These are phyloP conservation scores for Fulica atra DNA, from an alignment of 2,113 vertebrate genomes.

Conservation along the genomic window DNA sequence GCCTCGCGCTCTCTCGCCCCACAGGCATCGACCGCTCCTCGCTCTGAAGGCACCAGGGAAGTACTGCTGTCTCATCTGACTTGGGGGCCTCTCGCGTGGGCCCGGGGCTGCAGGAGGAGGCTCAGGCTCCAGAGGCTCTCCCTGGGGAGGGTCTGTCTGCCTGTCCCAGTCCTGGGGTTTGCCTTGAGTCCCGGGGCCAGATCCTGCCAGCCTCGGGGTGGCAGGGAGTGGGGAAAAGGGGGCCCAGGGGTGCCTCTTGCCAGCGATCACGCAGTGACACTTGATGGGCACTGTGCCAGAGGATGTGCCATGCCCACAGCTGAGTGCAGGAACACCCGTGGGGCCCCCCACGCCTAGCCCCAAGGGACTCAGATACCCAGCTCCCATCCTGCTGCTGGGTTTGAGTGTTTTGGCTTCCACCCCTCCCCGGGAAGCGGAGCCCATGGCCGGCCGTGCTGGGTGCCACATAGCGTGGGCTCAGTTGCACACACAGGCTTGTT, in stretches of 20 bases:
- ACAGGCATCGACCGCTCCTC: conserved; percentile 14
- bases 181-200: not conserved
- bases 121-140: not conserved
- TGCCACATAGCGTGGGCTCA: not conserved
- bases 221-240: not conserved
- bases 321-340: not conserved
- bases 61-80: not conserved
- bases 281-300: not conserved
- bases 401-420: rapidly evolving
- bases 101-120: not conserved
- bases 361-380: not conserved
- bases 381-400: not conserved
- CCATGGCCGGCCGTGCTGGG: rapidly evolving
- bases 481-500: conserved; percentile 12
- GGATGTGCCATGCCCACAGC: not conserved
- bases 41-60: conserved; percentile 21
- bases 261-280: not conserved
- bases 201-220: not conserved
- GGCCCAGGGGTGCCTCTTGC: not conserved
- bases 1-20: rapidly evolving
- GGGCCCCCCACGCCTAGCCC: not conserved
- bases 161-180: not conserved
- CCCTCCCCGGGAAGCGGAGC: not conserved
- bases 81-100: rapidly evolving
- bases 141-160: not conserved